phyloP scores from a whole-genome alignment of 2,888 invertebrate genomes.

The Cryptocheilus praepositus region DNA sequence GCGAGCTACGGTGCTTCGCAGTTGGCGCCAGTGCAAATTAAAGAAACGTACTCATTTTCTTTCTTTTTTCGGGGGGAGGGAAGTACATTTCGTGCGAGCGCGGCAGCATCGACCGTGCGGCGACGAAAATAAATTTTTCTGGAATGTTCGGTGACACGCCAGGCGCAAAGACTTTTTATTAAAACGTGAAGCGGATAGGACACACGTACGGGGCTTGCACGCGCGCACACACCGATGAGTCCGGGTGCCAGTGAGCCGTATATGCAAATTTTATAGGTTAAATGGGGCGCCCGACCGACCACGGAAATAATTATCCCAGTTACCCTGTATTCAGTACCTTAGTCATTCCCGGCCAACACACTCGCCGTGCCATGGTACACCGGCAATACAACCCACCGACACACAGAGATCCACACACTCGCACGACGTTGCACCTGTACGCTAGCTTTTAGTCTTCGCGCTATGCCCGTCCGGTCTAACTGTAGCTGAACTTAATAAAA shows the following conservation, averaged over 20 bases:
- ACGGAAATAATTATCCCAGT: conserved; percentile 65
- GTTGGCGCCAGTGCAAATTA: conserved; percentile 7
- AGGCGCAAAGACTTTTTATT: conserved; percentile 44
- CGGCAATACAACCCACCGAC: conserved; percentile 10
- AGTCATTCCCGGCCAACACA: conserved; percentile 44
- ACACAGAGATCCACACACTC: conserved; percentile 11
- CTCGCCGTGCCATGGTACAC: conserved; percentile 1
- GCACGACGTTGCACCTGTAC: conserved; percentile 10
- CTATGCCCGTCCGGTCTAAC: not conserved
- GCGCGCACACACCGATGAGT: conserved; percentile 24
- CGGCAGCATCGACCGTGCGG: not conserved
- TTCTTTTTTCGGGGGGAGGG: not conserved
- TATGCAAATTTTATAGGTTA: conserved; percentile 68
- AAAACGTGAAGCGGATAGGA: conserved; percentile 37
- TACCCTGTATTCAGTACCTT: conserved; percentile 60
- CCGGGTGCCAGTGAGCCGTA: conserved; percentile 32
- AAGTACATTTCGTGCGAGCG: conserved; percentile 10
- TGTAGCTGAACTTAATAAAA: conserved; percentile 1
- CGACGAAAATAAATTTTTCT: conserved; percentile 35
- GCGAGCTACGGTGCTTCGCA: not conserved
- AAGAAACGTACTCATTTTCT: conserved; percentile 9
- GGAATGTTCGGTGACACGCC: conserved; percentile 35
- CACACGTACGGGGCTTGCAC: conserved; percentile 4
- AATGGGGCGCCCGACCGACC: conserved; percentile 59
- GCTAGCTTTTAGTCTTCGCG: conserved; percentile 20